Base-by-base conservation (phyloP, 2,888 invertebrate species). In the Chalcosyrphus nemorum region DNA sequence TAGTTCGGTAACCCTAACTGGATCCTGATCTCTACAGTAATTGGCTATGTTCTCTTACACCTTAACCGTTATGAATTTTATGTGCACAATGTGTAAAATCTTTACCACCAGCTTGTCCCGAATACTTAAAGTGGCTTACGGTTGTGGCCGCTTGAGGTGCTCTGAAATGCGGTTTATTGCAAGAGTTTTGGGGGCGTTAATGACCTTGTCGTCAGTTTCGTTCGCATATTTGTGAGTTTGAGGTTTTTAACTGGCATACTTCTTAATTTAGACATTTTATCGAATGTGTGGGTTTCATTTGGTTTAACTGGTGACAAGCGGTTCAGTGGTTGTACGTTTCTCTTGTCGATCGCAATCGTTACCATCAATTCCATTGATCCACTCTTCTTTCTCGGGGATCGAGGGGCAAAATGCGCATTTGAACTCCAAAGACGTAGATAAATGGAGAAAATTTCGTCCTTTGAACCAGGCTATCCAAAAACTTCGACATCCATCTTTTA, bases 1-100 rank as follows among this genome's bases (percentile, higher is more conserved):
- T 81, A 76, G 76, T 76, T 76, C 71, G 81, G 76, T 76, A 76
- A 76, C 81, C 76, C 27, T 57, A 66, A 45, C 71, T 59, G 71
- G 29, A 77, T 66, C 45, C 66, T 61, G 77, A 61, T 77, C 50
- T 24, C 24, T 59, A 71, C 71, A 63, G 35, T 17, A 81, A 65
- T 52, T 45, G 35, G 21, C 59, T 61, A 71, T 65, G 24, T 65
- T 32, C 7, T 66, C 7, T 66, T 77, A 72, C 77, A 66, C 77
- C 71, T 77, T 66, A 32, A 81, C 63, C 52, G 52, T 65, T 76
- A 76, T 71, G 70, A 52, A 66, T 43, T 57, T 75, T 38, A 65
- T 38, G n/a, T 54, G 35, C 66, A 32, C 65, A 41, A n/a, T n/a
- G n/a, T n/a, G n/a, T 29, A 38, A 61, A 50, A 47, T 72, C 59